These are phyloP conservation scores for Cephus pulcher DNA, from an alignment of 2,888 invertebrate species.

Conservation along the genomic window DNA sequence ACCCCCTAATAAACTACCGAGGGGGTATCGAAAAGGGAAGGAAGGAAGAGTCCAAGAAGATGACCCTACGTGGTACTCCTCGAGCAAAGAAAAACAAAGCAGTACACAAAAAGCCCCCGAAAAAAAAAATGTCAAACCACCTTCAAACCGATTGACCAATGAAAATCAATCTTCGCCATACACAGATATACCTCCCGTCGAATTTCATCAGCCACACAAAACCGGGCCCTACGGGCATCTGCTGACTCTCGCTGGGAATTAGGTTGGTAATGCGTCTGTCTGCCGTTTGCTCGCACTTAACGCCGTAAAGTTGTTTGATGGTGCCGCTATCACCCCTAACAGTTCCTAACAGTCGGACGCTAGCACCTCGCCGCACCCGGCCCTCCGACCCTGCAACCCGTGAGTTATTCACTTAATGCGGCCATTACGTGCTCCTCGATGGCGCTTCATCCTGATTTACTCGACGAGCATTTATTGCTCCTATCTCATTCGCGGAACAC, in stretches of 20 bases:
- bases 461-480: slow-evolving; percentile 61
- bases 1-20: slow-evolving; percentile 21
- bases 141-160: not conserved
- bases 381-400: slow-evolving; percentile 43
- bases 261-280: slow-evolving; percentile 58
- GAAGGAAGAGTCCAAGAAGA: not conserved
- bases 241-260: slow-evolving; percentile 48
- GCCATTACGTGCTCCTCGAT: slow-evolving; percentile 63
- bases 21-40: slow-evolving; percentile 1
- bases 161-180: slow-evolving; percentile 17
- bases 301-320: slow-evolving; percentile 61
- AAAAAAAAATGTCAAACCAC: not conserved
- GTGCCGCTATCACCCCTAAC: slow-evolving; percentile 57
- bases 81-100: slow-evolving; percentile 12
- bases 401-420: slow-evolving; percentile 65
- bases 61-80: not conserved
- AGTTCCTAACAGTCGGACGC: slow-evolving; percentile 35
- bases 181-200: slow-evolving; percentile 24
- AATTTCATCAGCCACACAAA: not conserved
- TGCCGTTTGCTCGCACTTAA: slow-evolving; percentile 48
- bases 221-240: slow-evolving; percentile 23
- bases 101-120: slow-evolving; percentile 4
- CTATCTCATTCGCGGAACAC: not conserved
- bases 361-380: slow-evolving; percentile 28
- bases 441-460: slow-evolving; percentile 65